Conservation (phyloP, 2,797 vertebrate species). For the Odontamblyopus lacepedii region DNA sequence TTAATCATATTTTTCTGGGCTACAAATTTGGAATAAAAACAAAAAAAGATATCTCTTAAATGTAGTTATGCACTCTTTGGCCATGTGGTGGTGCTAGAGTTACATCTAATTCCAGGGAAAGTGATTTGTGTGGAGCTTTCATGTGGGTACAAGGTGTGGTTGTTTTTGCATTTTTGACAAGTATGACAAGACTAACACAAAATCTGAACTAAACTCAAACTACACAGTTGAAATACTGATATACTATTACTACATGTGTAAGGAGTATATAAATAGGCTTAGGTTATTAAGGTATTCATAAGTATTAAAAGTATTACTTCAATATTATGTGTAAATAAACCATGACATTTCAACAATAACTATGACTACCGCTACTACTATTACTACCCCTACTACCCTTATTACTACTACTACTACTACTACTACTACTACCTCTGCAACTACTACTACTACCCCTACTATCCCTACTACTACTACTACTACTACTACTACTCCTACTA, state of each 20-base stretch:
- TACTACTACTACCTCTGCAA: too few species aligned
- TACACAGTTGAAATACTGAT: not conserved
- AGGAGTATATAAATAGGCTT: not conserved
- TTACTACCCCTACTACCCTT: too few species aligned
- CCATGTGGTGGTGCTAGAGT: slow-evolving; percentile 81
- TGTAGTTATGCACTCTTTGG: slow-evolving; percentile 38
- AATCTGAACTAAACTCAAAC: not conserved
- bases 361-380: not conserved
- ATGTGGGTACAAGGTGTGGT: slow-evolving; percentile 51
- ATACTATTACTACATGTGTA: too few species aligned
- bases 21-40: slow-evolving; percentile 27
- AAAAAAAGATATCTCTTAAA: slow-evolving; percentile 1
- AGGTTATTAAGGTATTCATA: not conserved
- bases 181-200: not conserved
- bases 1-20: slow-evolving; percentile 66
- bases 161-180: slow-evolving; percentile 6
- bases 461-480: too few species aligned
- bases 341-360: not conserved
- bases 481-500: too few species aligned
- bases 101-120: slow-evolving; percentile 32
- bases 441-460: too few species aligned
- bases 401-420: too few species aligned
- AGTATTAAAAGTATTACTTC: not conserved
- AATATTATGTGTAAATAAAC: not conserved
- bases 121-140: not conserved